phyloP scores from a whole-genome alignment of 2,888 invertebrate species.

The Hipparchia semele region DNA sequence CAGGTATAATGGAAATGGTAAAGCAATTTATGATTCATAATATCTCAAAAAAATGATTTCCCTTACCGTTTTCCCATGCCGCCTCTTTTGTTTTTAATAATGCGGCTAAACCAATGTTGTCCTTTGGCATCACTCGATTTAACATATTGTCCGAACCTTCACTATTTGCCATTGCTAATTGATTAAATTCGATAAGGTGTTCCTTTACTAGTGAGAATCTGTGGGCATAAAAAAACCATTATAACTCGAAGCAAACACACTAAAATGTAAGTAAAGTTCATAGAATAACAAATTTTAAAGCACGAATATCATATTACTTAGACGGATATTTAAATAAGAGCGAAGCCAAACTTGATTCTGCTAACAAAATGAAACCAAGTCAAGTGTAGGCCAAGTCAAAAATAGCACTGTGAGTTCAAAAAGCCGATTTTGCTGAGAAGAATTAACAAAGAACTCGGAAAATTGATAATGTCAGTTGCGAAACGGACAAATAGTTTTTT shows the following conservation, averaged over 20 bases:
- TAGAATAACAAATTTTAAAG: no score
- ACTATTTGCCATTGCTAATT: constrained; percentile 98
- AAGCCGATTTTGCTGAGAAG: background rate
- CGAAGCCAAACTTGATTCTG: no score
- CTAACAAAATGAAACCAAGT: no score
- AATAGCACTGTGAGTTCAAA: background rate
- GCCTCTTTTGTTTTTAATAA: constrained; percentile 97
- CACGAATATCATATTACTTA: no score
- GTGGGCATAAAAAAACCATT: constrained; percentile 37
- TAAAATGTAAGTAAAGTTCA: background rate
- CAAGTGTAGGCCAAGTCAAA: no score
- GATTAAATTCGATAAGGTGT: constrained; percentile 98
- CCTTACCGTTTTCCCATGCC: constrained; percentile 93
- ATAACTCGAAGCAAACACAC: background rate
- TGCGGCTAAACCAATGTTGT: constrained; percentile 98
- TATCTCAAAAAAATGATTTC: background rate
- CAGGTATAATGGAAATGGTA: background rate
- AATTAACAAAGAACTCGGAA: no score
- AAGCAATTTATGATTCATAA: background rate
- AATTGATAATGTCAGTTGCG: no score
- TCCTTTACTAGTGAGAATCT: constrained; percentile 98
- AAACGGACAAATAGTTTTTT: no score
- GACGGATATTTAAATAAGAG: no score
- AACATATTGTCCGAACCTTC: constrained; percentile 99
- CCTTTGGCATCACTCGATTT: constrained; percentile 99